Percentiles rank a stretch among this genome's conserved stretches.
Conservation (phyloP, 2,113 vertebrate genomes). For the Takifugu bimaculatus region DNA sequence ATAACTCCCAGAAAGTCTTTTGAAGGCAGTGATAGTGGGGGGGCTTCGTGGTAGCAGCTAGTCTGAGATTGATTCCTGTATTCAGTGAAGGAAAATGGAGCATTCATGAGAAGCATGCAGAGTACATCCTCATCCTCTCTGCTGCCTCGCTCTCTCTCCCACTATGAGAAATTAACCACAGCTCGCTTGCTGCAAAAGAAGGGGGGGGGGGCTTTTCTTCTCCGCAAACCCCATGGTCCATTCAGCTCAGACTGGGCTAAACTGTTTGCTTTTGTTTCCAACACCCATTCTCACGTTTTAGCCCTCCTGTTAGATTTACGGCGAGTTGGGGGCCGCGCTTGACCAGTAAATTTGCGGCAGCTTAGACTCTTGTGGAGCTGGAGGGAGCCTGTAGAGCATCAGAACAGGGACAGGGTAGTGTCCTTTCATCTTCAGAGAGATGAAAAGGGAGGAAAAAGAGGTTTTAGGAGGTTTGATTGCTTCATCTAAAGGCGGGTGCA, state of each 20-base stretch:
- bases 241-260: conserved; percentile 56
- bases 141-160: conserved; percentile 29
- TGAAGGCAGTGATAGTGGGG: conserved; percentile 85
- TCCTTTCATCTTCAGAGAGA: conserved; percentile 52
- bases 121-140: conserved; percentile 73
- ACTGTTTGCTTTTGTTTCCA: conserved; percentile 70
- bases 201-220: conserved; percentile 45
- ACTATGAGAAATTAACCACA: conserved; percentile 64
- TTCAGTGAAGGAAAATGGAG: conserved; percentile 89
- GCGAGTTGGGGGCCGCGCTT: conserved; percentile 42
- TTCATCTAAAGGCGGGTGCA: conserved; percentile 37
- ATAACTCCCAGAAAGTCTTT: conserved; percentile 88
- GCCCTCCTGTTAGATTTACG: conserved; percentile 64
- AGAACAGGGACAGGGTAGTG: conserved; percentile 56
- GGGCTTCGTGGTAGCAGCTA: conserved; percentile 80
- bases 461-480: conserved; percentile 62
- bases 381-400: conserved; percentile 53
- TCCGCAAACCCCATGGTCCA: conserved; percentile 46
- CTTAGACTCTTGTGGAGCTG: conserved; percentile 64
- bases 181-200: conserved; percentile 38
- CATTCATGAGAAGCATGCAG: conserved; percentile 96
- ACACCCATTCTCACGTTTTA: conserved; percentile 66
- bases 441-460: conserved; percentile 30
- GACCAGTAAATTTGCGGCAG: conserved; percentile 69
- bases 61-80: conserved; percentile 87